Evolutionary conservation across 1,140 invertebrate genomes (phyloP).

Genomic region (Calliphora vicina): DNA sequence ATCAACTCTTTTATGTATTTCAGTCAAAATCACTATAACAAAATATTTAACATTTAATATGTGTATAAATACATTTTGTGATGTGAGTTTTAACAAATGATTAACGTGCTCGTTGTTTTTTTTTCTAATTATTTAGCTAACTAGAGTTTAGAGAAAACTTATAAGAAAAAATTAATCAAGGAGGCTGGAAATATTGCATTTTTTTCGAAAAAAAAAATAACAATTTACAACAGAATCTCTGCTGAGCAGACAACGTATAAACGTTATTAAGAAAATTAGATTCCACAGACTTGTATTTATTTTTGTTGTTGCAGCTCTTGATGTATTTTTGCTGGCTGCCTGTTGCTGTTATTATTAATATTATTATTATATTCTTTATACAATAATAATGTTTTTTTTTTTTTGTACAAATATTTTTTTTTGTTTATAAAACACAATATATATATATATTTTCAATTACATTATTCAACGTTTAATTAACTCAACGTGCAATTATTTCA

Average conservation of each 20-base stretch:
- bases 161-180: too few relatives aligned
- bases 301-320: neutral
- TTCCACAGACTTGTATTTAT: neutral
- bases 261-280: neutral
- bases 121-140: neutral
- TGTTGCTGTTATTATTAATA: conserved; percentile 3
- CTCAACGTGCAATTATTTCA: conserved; percentile 62
- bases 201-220: neutral
- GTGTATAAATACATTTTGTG: neutral
- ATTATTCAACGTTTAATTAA: conserved; percentile 62
- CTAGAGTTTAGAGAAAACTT: too few relatives aligned
- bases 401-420: too few relatives aligned
- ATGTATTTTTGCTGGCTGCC: too few relatives aligned
- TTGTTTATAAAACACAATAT: neutral
- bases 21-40: too few relatives aligned
- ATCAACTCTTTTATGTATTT: too few relatives aligned
- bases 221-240: neutral
- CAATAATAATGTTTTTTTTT: neutral
- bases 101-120: neutral
- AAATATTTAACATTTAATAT: neutral
- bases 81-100: neutral
- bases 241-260: neutral
- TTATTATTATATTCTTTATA: neutral
- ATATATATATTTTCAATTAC: conserved; percentile 10
- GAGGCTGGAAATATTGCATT: neutral